Percentiles rank a stretch among this genome's conserved stretches.
phyloP scores from a whole-genome alignment of 2,113 vertebrate species.

The Dipodomys stephensi region DNA sequence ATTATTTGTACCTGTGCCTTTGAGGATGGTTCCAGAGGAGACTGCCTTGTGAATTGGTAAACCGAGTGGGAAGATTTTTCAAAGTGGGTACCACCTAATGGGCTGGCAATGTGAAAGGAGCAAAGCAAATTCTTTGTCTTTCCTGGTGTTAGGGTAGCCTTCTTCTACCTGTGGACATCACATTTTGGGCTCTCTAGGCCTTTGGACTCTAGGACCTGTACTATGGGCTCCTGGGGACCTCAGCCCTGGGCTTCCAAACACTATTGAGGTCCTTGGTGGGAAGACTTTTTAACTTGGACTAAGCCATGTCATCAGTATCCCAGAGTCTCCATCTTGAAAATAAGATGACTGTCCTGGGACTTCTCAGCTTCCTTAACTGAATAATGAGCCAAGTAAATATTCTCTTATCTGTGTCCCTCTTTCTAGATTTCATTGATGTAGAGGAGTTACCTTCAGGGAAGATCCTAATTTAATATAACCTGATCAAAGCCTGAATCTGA shows the following conservation, averaged over 20 bases:
- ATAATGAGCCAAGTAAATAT: neutral
- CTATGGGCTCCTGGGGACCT: neutral
- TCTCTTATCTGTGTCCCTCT: no score
- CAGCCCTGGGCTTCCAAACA: no score
- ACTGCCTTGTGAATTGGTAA: no score
- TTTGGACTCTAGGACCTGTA: neutral
- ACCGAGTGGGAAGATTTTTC: neutral
- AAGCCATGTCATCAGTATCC: neutral
- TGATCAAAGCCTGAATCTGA: neutral
- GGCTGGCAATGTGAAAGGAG: neutral
- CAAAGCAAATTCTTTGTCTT: neutral
- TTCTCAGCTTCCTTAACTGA: neutral
- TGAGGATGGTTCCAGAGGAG: neutral
- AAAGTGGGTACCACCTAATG: neutral
- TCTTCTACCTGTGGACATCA: neutral
- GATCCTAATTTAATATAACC: conserved; percentile 47
- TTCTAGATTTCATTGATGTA: no score
- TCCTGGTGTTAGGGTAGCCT: neutral
- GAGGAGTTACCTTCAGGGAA: neutral
- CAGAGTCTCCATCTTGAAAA: neutral
- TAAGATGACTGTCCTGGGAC: neutral
- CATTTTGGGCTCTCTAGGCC: neutral
- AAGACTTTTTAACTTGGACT: neutral
- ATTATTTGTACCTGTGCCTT: neutral
- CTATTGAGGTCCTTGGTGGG: no score